Evolutionary conservation across 2,113 vertebrate species (phyloP).

Genomic region (Myotis lucifugus): DNA sequence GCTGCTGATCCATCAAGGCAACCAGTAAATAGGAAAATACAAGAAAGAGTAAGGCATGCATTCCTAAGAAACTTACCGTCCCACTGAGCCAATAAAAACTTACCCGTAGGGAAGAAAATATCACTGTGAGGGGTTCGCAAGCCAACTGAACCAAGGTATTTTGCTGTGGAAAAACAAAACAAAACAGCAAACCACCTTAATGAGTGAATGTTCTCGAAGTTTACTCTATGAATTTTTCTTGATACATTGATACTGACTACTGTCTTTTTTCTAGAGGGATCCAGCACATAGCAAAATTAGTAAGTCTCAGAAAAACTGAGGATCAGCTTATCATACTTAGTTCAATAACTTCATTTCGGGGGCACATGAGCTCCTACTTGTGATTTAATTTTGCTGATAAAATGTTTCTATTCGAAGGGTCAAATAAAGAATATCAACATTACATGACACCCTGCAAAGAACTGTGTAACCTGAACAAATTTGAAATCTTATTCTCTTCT

Average conservation of each 20-base stretch:
- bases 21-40: not conserved
- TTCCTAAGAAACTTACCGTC: not conserved
- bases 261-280: not conserved
- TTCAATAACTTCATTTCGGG: conserved; percentile 6
- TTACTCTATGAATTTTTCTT: not conserved
- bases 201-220: not conserved
- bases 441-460: not conserved
- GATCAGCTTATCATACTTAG: not conserved
- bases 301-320: not conserved
- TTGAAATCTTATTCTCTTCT: conserved; percentile 14
- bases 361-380: not conserved
- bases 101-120: not conserved
- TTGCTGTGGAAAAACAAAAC: not conserved
- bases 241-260: not conserved
- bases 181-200: not conserved
- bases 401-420: not conserved
- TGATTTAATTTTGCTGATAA: not conserved
- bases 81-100: not conserved
- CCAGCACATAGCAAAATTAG: not conserved
- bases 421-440: not conserved
- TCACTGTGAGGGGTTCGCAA: not conserved
- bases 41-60: not conserved
- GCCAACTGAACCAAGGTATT: not conserved
- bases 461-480: not conserved
- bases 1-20: not conserved